Conservation (phyloP, 2,797 vertebrate species). For the Diglossa cyanea region DNA sequence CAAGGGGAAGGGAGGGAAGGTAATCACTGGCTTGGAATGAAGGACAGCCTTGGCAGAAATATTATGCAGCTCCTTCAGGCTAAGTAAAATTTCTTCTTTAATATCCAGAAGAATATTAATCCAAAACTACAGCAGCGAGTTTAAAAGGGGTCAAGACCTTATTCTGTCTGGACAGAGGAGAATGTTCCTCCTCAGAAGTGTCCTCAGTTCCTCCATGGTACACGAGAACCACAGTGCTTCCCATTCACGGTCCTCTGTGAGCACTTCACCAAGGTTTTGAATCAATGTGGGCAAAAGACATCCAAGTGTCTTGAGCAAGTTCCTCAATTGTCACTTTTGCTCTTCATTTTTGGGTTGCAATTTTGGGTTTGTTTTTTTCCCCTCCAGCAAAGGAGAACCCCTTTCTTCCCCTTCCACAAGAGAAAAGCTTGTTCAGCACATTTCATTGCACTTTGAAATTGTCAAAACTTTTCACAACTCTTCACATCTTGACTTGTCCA, state of each 20-base stretch:
- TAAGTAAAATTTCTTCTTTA: not conserved
- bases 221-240: accelerated
- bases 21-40: not conserved
- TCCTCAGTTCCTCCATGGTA: not conserved
- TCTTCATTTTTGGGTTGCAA: not conserved
- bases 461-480: not conserved
- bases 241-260: not conserved
- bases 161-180: not conserved
- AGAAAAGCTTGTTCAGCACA: not conserved
- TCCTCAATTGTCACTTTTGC: not conserved
- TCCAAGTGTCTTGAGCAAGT: not conserved
- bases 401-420: not conserved
- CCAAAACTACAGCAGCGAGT: not conserved
- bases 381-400: not conserved
- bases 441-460: not conserved
- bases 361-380: accelerated
- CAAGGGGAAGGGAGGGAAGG: not conserved
- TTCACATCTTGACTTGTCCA: not conserved
- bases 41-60: not conserved
- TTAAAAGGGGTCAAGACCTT: not conserved
- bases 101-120: not conserved
- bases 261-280: not conserved
- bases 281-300: not conserved
- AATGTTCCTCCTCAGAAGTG: not conserved
- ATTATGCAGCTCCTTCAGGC: not conserved